These are phyloP conservation scores for Eledone cirrhosa DNA, from an alignment of 2,888 invertebrate genomes.

Conservation along the genomic window DNA sequence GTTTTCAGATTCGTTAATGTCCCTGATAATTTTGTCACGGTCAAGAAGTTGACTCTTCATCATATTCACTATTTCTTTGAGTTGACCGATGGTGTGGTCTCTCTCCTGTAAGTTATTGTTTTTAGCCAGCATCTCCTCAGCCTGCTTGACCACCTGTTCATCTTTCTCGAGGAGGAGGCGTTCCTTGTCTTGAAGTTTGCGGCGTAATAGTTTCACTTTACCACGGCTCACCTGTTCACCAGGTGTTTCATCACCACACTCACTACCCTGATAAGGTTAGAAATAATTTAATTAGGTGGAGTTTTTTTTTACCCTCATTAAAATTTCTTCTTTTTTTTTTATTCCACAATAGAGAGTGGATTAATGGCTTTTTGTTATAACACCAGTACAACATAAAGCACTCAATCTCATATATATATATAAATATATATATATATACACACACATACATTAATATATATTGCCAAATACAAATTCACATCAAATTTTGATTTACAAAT, in stretches of 20 bases:
- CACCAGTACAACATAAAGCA: too few relatives aligned
- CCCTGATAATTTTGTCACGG: conserved; percentile 1
- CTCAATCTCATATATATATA: too few relatives aligned
- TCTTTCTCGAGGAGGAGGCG: conserved; percentile 51
- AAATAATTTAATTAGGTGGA: too few relatives aligned
- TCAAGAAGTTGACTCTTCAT: conserved; percentile 48
- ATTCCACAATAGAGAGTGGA: too few relatives aligned
- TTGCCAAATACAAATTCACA: too few relatives aligned
- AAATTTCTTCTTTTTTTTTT: too few relatives aligned
- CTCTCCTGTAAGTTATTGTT: conserved; percentile 56
- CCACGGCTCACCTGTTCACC: conserved; percentile 53
- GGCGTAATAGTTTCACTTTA: conserved; percentile 61
- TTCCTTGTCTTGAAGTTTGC: conserved; percentile 63
- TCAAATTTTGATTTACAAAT: too few relatives aligned
- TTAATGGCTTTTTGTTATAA: too few relatives aligned
- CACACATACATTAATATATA: too few relatives aligned
- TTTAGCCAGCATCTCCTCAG: conserved; percentile 52
- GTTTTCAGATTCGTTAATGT: conserved; percentile 22
- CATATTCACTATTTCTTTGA: conserved; percentile 66
- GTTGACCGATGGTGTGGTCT: conserved; percentile 67
- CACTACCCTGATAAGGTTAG: conserved; percentile 36
- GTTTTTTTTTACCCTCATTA: too few relatives aligned
- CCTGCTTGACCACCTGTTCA: conserved; percentile 45
- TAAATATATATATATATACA: too few relatives aligned
- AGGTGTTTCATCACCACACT: conserved; percentile 33